These are phyloP conservation scores for Emberiza fucata DNA, from an alignment of 2,113 vertebrate species.

Conservation along the genomic window DNA sequence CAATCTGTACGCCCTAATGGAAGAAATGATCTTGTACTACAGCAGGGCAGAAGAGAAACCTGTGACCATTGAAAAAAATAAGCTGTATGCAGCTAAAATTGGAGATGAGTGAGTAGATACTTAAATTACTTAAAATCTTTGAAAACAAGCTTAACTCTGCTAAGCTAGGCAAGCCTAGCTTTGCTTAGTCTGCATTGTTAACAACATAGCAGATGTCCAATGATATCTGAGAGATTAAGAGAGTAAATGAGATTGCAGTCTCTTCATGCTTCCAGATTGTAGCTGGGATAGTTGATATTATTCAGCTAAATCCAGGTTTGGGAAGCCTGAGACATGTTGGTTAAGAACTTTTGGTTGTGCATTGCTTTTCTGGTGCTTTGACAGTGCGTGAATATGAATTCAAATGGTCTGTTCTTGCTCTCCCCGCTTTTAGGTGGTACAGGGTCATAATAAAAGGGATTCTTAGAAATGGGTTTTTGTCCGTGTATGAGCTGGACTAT, in stretches of 20 bases:
- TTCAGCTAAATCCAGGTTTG: background rate
- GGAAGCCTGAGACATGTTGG: background rate
- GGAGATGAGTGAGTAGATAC: constrained; percentile 84
- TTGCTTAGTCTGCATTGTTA: background rate
- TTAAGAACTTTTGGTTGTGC: background rate
- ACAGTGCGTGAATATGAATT: background rate
- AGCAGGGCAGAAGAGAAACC: constrained; percentile 75
- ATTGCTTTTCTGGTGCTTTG: background rate
- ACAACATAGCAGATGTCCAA: background rate
- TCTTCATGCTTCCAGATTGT: background rate
- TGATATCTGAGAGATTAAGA: background rate
- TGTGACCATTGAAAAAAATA: constrained; percentile 76
- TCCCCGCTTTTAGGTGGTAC: constrained; percentile 80
- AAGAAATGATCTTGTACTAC: constrained; percentile 93
- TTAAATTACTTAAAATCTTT: background rate
- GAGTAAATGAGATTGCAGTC: background rate
- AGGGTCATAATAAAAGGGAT: constrained; percentile 88
- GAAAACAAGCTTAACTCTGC: background rate
- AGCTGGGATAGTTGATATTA: background rate
- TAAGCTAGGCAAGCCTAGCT: background rate
- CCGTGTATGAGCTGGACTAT: constrained; percentile 89
- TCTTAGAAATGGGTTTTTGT: constrained; percentile 83
- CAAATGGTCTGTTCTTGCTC: background rate
- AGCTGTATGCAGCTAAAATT: constrained; percentile 88
- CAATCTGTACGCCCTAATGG: constrained; percentile 89